Base-by-base conservation (phyloP, 2,888 invertebrate species). In the Azorinus chamasolen region DNA sequence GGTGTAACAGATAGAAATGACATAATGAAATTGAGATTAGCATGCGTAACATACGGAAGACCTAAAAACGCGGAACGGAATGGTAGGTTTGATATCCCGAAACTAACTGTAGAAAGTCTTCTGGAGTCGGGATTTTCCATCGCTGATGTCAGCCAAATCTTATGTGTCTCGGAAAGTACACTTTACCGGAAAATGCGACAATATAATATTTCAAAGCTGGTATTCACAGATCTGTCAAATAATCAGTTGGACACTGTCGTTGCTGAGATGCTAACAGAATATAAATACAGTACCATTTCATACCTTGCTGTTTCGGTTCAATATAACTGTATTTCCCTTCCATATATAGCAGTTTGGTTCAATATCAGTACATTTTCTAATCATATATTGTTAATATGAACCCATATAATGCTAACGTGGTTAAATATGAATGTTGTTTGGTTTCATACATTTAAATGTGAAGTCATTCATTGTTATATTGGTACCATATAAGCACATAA, bases 11-110 rank as follows among this genome's bases (percentile, higher is more conserved):
- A 58, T 27, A 24, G 65, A 1, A 10, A 27, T 3, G 64, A 76
- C n/a, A 61, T 76, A 59, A 76, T 76, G 76, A 39, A 58, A 51
- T 45, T 76, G 14, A 45, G 76, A 41, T 55, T 59, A 6, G 69
- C 63, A 43, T 62, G 75, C 27, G 25, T 75, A 22, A 62, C 54
- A 58, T 64, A 75, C 61, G 75, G 71, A 5, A 24, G 27, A 54
- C 20, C 41, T 22, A 16, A 5, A 14, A 22, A 39, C n/a, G 22
- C 12, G 16, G 32, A 27, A 25, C 6, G 39, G 22, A 22, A 43
- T 10, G 24, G 39, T 45, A 39, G 61, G 22, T 74, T 50, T 43
- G 43, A 68, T 18, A 63, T 74, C n/a, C 53, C 68, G 24, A 57
- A 63, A 62, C 22, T 24, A 53, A 53, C 24, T 20, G 20, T 53